These are phyloP conservation scores for Papilio glaucus DNA, from an alignment of 1,140 invertebrate species.

Conservation along the genomic window DNA sequence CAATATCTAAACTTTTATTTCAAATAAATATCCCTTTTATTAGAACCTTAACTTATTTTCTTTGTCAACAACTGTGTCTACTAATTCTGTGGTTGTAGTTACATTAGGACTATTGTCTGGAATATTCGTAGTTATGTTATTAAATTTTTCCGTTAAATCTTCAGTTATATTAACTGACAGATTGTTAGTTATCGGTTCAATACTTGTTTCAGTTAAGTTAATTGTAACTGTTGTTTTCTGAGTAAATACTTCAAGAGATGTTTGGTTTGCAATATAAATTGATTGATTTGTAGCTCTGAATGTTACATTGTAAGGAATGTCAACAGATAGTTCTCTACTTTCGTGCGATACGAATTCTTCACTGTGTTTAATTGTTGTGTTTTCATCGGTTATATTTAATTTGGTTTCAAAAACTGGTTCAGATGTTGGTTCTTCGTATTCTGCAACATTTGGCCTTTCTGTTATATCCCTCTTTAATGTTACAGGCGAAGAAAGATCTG, in stretches of 20 bases:
- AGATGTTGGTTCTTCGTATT: too few species aligned
- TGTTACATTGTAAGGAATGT: background rate
- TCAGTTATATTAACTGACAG: too few species aligned
- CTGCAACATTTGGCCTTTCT: too few species aligned
- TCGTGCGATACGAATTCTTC: background rate
- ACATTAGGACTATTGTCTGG: too few species aligned
- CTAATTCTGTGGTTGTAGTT: too few species aligned
- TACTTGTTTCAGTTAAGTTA: background rate
- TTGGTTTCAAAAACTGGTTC: background rate
- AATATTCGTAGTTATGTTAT: too few species aligned
- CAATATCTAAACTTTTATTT: too few species aligned
- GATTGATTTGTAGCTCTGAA: background rate
- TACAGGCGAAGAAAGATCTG: background rate
- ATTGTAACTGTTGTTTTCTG: background rate
- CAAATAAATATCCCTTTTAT: too few species aligned
- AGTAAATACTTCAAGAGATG: background rate
- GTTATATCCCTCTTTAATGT: background rate
- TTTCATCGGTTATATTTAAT: background rate
- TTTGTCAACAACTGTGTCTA: too few species aligned
- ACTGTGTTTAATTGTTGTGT: background rate
- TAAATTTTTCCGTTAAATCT: too few species aligned
- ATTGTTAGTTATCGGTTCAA: background rate
- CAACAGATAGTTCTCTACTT: background rate
- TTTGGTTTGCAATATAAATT: background rate
- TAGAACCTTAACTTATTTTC: too few species aligned